Evolutionary conservation across 35 echinoderm and acorn worm genomes (phyloP).

Genomic region (Holothuria glaberrima): DNA sequence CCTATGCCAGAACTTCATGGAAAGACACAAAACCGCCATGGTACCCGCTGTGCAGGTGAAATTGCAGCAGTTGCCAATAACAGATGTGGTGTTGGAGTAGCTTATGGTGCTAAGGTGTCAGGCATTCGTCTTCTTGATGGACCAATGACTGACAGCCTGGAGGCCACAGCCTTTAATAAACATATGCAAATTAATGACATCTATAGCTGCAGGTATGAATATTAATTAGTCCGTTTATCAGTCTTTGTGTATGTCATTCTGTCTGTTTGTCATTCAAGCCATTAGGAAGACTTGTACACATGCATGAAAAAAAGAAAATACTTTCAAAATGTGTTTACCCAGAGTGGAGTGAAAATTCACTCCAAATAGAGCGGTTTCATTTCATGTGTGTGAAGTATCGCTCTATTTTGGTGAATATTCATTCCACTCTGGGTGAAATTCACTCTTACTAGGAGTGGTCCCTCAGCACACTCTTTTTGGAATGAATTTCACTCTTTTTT

Average conservation of each 20-base stretch:
- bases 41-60: slow-evolving; percentile 92
- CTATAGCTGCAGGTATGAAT: slow-evolving; percentile 93
- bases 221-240: too few relatives aligned
- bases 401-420: not conserved
- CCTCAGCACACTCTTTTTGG: too few relatives aligned
- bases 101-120: slow-evolving; percentile 77
- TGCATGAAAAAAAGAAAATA: not conserved
- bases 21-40: slow-evolving; percentile 89
- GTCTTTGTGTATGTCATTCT: too few relatives aligned
- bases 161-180: slow-evolving; percentile 98
- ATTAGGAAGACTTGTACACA: too few relatives aligned
- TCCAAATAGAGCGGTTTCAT: too few relatives aligned
- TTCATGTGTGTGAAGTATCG: too few relatives aligned
- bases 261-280: too few relatives aligned
- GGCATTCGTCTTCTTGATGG: slow-evolving; percentile 92
- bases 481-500: too few relatives aligned
- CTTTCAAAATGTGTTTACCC: not conserved
- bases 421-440: too few relatives aligned
- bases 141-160: slow-evolving; percentile 99
- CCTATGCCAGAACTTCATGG: slow-evolving; percentile 83
- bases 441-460: too few relatives aligned
- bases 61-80: slow-evolving; percentile 87
- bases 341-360: too few relatives aligned
- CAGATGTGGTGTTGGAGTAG: slow-evolving; percentile 88
- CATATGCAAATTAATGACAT: slow-evolving; percentile 97